Evolutionary conservation across 2,888 invertebrate species (phyloP), one percentile per base, ranked within the genome.

Genomic region (Acrocyrtus sp.): DNA sequence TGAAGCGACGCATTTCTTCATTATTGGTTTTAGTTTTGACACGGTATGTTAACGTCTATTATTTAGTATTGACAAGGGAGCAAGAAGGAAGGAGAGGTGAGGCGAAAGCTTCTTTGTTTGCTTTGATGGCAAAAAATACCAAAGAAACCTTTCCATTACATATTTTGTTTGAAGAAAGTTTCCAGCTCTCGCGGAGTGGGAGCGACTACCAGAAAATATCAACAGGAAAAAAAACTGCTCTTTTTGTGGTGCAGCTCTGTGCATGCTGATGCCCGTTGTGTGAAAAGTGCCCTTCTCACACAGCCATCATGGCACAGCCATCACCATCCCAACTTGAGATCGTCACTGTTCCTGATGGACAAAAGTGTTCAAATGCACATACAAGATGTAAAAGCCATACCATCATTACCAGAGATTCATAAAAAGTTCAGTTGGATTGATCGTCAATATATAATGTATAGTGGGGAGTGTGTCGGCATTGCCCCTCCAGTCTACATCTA

Each of bases 81-180:
- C 6, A 8, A 34, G 34, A 34, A n/a, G n/a, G n/a, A n/a, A n/a
- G 34, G 12, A 34, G 34, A 34, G 34, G 34, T 34, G 34, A 34
- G 34, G 34, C 5, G 34, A 34, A 34, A 34, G 34, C 34, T 50
- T 50, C 48, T 39, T 41, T 22, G 22, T 45, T 15, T 41, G 22
- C 27, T 24, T 17, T 43, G 54, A 65, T 51, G 19, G 65, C 19
- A 45, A 27, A 19, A 26, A 43, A 24, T n/a, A 45, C 34, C 12
- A 34, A 34, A 34, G 34, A 34, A 12, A 34, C 34, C 34, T 34
- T 34, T 12, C 34, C 34, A 34, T 34, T 34, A 34, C 34, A 34
- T 12, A 34, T 34, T 34, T 34, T 34, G 34, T 34, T 34, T 34
- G 34, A 34, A 34, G 34, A 34, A 34, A 34, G 34, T 12, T 8